Evolutionary conservation across 2,888 invertebrate genomes (phyloP), one percentile per base, ranked within the genome.

Genomic region (Parnassius orleans): DNA sequence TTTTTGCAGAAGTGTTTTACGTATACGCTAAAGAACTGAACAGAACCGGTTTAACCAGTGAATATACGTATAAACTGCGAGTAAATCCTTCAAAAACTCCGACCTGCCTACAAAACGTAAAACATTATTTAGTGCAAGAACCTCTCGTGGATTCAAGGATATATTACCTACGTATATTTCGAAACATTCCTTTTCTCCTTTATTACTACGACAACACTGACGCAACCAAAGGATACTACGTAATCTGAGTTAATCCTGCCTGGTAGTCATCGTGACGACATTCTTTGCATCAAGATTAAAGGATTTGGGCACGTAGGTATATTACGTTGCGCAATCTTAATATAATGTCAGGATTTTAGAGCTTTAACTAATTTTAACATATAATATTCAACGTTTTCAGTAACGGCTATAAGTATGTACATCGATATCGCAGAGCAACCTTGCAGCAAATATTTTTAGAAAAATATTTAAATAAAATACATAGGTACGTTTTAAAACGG

Each of bases 171-270:
- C 53, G 58, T 50, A 53, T 33, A 53, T 58, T 50, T 15, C 50
- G 51, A 56, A 55, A 56, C 42, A 33, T 41, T 14, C 24, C 11
- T 58, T 57, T 58, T 58, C 43, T 14, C 58, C 46, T 44, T 58
- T 57, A 57, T 51, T 14, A 24, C 58, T 33, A 15, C 19, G 15
- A 54, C 44, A 24, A 53, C 33, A 52, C 56, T 56, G 55, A 56
- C 44, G 56, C n/a, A 77, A 78, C 71, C 75, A 65, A 68, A 54
- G 48, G 60, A 62, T 57, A 55, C 44, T 15, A 24, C 15, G 48
- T 64, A 65, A 65, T 68, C 66, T 62, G 42, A 75, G 74, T 75
- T 76, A 78, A 79, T 73, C 72, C 69, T 61, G 66, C 70, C 68
- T 59, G 65, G 65, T 66, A 66, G 66, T 66, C 61, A 12, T 42